Conservation (phyloP, 2,797 vertebrate genomes). For the Sternarchorhynchus goeldii region DNA sequence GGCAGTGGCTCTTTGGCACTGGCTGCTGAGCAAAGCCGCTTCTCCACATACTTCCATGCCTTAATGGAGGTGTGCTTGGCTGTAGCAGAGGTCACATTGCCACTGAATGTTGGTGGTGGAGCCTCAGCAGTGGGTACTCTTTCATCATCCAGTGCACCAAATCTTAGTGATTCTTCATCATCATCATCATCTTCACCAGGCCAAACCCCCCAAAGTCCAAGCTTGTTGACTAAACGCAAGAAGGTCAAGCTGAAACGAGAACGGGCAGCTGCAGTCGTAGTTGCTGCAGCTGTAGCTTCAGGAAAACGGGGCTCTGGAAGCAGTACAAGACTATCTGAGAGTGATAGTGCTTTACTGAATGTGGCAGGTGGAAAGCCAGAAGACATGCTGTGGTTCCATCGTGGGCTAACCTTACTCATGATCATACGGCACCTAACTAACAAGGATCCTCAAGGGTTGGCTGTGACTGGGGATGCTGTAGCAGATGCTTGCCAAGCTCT, state of each 20-base stretch:
- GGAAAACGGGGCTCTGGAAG: conserved; percentile 82
- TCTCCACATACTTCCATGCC: conserved; percentile 96
- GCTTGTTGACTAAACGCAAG: conserved; percentile 94
- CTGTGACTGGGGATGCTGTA: conserved; percentile 92
- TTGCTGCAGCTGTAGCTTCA: conserved; percentile 75
- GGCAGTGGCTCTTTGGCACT: conserved; percentile 73
- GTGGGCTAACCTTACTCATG: conserved; percentile 92
- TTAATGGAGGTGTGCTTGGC: conserved; percentile 96
- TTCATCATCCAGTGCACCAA: conserved; percentile 85
- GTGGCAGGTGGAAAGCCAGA: conserved; percentile 94
- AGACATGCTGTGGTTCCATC: conserved; percentile 98
- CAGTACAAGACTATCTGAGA: conserved; percentile 75
- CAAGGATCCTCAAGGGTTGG: conserved; percentile 93
- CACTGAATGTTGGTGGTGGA: conserved; percentile 86
- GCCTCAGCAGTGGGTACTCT: conserved; percentile 77
- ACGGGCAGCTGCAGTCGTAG: conserved; percentile 76
- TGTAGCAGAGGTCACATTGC: conserved; percentile 93
- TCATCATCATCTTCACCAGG: conserved; percentile 95
- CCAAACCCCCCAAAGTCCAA: conserved; percentile 96
- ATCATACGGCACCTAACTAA: conserved; percentile 91
- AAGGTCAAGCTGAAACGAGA: conserved; percentile 99
- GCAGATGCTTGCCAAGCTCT: conserved; percentile 94
- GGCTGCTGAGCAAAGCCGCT: conserved; percentile 86
- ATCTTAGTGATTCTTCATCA: conserved; percentile 94
- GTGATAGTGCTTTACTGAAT: conserved; percentile 83